Evolutionary conservation across 2,888 invertebrate genomes (phyloP).

Genomic region (Serripes groenlandicus): DNA sequence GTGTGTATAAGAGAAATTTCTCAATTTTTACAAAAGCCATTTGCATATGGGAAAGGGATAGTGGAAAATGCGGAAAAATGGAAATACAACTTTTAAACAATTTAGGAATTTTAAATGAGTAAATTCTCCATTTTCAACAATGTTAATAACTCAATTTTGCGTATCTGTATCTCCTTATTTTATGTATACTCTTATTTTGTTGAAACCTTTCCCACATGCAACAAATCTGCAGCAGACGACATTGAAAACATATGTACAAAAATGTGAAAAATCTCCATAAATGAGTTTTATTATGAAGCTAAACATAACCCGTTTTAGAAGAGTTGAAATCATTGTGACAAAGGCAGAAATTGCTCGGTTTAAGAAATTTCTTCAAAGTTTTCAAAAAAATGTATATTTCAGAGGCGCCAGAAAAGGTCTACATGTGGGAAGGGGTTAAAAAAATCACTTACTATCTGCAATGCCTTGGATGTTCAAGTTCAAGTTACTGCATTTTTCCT

Average conservation of each 20-base stretch:
- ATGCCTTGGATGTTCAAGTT: conserved; percentile 50
- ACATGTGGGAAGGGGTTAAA: background rate
- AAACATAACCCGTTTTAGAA: background rate
- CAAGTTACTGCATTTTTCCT: conserved; percentile 19
- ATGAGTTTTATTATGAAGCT: too few species aligned
- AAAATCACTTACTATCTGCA: conserved; percentile 53
- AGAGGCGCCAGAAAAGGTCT: background rate
- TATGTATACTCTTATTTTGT: too few species aligned
- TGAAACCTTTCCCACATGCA: background rate
- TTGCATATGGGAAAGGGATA: too few species aligned
- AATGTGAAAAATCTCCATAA: too few species aligned
- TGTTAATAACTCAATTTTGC: too few species aligned
- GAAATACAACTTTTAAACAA: too few species aligned
- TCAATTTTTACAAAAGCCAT: too few species aligned
- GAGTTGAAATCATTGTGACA: background rate
- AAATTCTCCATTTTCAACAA: background rate
- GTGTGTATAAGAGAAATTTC: background rate
- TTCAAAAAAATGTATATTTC: background rate
- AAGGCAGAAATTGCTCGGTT: background rate
- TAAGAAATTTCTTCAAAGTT: background rate
- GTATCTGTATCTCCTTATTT: too few species aligned
- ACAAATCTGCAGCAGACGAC: background rate
- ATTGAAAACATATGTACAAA: background rate
- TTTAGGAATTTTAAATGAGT: too few species aligned
- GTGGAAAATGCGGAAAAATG: too few species aligned